A percentile compares a stretch with the other conserved stretches of the same genome.
Evolutionary conservation across 2,113 vertebrate species (phyloP).

Genomic region (Callospermophilus lateralis): DNA sequence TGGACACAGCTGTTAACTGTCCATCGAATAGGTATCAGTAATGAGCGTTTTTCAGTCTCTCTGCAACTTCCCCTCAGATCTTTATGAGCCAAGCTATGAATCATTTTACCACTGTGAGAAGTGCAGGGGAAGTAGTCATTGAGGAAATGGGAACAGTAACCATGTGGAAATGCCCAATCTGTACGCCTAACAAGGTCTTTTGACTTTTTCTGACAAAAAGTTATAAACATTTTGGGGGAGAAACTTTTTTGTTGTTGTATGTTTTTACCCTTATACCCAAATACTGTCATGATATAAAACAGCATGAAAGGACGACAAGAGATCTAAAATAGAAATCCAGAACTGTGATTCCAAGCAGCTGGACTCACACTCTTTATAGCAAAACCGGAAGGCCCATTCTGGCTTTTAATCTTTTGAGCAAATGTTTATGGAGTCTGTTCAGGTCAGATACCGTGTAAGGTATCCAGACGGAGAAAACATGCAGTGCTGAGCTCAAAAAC

Average conservation of each 20-base stretch:
- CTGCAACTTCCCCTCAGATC: neutral
- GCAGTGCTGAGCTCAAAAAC: neutral
- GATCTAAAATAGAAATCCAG: neutral
- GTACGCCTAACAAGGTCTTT: neutral
- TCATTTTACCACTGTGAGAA: neutral
- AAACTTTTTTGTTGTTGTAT: neutral
- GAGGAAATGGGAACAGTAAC: neutral
- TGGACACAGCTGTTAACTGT: conserved; percentile 9
- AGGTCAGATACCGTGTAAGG: neutral
- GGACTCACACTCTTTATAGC: neutral
- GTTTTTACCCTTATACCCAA: neutral
- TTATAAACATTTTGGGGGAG: neutral
- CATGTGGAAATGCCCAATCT: fast-evolving
- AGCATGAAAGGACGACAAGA: neutral
- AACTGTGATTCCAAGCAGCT: neutral
- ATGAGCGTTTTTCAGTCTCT: neutral
- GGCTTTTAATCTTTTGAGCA: neutral
- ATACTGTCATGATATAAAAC: neutral
- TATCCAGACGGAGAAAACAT: neutral
- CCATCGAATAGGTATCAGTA: neutral
- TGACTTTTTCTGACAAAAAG: neutral
- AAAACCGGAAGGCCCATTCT: neutral
- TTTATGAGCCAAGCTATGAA: neutral
- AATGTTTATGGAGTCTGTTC: neutral
- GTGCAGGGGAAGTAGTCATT: too few relatives aligned